These are phyloP conservation scores for Alouatta palliata DNA, from an alignment of 2,113 vertebrate genomes.

Conservation along the genomic window DNA sequence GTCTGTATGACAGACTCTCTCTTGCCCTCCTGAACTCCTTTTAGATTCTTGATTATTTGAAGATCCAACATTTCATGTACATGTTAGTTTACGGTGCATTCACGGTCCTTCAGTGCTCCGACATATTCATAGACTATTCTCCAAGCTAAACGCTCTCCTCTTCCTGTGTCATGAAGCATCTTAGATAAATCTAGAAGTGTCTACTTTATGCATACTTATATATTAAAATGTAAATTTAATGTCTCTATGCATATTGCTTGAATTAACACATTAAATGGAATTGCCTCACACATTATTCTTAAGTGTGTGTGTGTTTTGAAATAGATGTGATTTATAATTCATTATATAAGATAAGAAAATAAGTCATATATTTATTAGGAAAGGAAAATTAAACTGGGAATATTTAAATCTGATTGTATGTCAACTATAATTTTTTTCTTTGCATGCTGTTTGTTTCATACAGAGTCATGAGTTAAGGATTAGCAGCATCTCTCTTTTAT, in stretches of 20 bases:
- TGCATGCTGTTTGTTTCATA: slow-evolving; percentile 57
- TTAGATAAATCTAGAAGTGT: neutral
- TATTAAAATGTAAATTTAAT: slow-evolving; percentile 39
- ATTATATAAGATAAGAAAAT: slow-evolving; percentile 28
- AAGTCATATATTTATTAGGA: neutral
- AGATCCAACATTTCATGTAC: neutral
- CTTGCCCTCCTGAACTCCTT: neutral
- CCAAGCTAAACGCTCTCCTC: neutral
- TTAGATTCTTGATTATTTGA: neutral
- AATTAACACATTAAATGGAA: neutral
- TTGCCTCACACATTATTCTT: neutral
- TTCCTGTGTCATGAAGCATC: neutral
- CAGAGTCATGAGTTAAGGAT: slow-evolving; percentile 58
- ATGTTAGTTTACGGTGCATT: neutral
- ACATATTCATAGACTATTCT: neutral
- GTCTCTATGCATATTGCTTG: neutral
- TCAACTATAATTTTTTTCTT: neutral
- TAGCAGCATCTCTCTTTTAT: slow-evolving; percentile 34
- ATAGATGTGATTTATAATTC: slow-evolving; percentile 31
- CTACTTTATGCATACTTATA: neutral
- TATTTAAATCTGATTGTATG: neutral
- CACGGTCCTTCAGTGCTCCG: neutral
- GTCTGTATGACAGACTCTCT: neutral
- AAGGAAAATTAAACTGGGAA: slow-evolving; percentile 7
- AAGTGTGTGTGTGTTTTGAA: neutral